Conservation (phyloP, 1,140 invertebrate genomes). For the Ditylenchus dipsaci region DNA sequence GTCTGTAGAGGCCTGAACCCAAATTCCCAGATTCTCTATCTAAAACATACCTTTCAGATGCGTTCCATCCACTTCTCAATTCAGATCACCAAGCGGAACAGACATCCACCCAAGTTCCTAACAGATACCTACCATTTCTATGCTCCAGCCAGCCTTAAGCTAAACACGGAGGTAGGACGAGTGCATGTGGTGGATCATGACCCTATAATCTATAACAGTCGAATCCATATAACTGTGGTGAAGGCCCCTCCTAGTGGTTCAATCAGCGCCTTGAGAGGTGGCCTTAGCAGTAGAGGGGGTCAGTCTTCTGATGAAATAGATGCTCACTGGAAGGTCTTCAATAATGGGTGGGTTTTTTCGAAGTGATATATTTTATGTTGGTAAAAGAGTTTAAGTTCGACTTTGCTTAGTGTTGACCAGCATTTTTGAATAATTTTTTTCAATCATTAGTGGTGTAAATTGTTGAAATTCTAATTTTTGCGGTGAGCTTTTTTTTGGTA, state of each 20-base stretch:
- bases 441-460: too few species aligned
- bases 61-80: constrained; percentile 42
- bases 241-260: not conserved
- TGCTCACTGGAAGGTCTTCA: constrained; percentile 28
- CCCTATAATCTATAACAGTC: constrained; percentile 48
- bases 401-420: too few species aligned
- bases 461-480: too few species aligned
- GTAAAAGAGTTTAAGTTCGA: too few species aligned
- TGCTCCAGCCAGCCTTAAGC: constrained; percentile 24
- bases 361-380: not conserved
- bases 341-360: constrained; percentile 28
- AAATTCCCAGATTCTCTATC: too few species aligned
- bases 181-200: constrained; percentile 35
- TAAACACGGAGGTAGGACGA: constrained; percentile 39
- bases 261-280: not conserved
- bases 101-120: constrained; percentile 41
- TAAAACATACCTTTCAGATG: constrained; percentile 26
- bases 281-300: not conserved
- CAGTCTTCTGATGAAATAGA: constrained; percentile 8
- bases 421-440: not conserved
- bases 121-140: constrained; percentile 41
- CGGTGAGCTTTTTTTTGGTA: too few species aligned
- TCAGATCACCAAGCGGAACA: constrained; percentile 43
- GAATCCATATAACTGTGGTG: constrained; percentile 22
- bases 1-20: constrained; percentile 8